A percentile compares a stretch with the other conserved stretches of the same genome.
Conservation (phyloP, 1,140 invertebrate species). For the Microplitis demolitor region DNA sequence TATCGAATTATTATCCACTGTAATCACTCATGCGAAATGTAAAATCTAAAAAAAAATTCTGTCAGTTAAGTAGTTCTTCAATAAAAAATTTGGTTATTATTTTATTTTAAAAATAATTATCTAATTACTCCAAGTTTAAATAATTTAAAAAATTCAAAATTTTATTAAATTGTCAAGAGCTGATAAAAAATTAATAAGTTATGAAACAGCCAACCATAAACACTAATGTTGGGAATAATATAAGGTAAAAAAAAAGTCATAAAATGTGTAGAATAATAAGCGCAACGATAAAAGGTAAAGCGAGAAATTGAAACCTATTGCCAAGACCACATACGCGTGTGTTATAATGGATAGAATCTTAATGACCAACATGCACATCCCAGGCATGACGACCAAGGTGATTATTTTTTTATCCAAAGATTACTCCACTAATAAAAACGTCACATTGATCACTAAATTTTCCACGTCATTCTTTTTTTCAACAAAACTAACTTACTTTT, state of each 20-base stretch:
- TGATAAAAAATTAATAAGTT: neutral
- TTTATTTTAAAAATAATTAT: no score
- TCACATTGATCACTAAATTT: neutral
- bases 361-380: conserved; percentile 3
- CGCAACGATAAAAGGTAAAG: neutral
- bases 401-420: neutral
- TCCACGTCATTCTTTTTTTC: neutral
- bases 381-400: neutral
- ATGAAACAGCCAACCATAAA: neutral
- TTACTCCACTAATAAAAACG: neutral
- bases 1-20: no score
- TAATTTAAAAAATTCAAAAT: no score
- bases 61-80: no score
- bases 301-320: conserved; percentile 14
- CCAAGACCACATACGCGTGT: neutral
- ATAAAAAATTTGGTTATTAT: no score
- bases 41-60: no score
- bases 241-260: neutral
- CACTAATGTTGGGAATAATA: neutral
- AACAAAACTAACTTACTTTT: no score
- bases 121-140: no score
- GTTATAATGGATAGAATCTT: neutral
- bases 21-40: no score
- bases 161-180: no score
- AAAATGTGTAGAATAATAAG: neutral